Evolutionary conservation across 2,797 vertebrate genomes (phyloP).

Genomic region (Mus caroli): DNA sequence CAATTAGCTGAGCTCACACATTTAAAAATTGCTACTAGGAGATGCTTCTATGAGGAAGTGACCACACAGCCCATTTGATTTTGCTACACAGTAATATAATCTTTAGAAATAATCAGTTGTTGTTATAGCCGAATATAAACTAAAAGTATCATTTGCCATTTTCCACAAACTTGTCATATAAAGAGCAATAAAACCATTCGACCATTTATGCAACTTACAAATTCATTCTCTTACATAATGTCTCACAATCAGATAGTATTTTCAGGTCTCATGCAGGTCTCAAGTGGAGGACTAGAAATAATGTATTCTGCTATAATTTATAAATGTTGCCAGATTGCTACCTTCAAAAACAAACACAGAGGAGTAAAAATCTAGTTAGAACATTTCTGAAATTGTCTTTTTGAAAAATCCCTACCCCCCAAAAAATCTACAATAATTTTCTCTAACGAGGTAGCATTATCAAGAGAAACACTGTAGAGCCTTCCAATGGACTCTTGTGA

Average conservation of each 20-base stretch:
- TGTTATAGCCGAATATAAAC: slow-evolving; percentile 67
- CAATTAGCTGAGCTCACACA: slow-evolving; percentile 73
- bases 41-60: slow-evolving; percentile 74
- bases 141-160: slow-evolving; percentile 69
- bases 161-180: slow-evolving; percentile 62
- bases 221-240: slow-evolving; percentile 62
- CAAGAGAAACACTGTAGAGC: neutral
- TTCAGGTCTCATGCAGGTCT: slow-evolving; percentile 55
- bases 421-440: slow-evolving; percentile 14
- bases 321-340: slow-evolving; percentile 9
- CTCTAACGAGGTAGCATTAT: neutral
- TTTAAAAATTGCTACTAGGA: slow-evolving; percentile 76
- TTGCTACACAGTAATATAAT: slow-evolving; percentile 80
- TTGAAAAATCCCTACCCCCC: slow-evolving; percentile 49
- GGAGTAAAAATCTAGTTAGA: slow-evolving; percentile 60
- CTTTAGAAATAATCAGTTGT: slow-evolving; percentile 75
- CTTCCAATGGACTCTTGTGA: slow-evolving; percentile 26
- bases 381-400: slow-evolving; percentile 58
- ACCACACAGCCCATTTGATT: slow-evolving; percentile 73
- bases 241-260: neutral
- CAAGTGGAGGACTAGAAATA: slow-evolving; percentile 54
- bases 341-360: slow-evolving; percentile 44
- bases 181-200: slow-evolving; percentile 70
- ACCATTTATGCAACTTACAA: slow-evolving; percentile 60
- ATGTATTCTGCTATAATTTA: slow-evolving; percentile 43